Conservation (phyloP, 2,113 vertebrate genomes). For the Zosterops borbonicus region DNA sequence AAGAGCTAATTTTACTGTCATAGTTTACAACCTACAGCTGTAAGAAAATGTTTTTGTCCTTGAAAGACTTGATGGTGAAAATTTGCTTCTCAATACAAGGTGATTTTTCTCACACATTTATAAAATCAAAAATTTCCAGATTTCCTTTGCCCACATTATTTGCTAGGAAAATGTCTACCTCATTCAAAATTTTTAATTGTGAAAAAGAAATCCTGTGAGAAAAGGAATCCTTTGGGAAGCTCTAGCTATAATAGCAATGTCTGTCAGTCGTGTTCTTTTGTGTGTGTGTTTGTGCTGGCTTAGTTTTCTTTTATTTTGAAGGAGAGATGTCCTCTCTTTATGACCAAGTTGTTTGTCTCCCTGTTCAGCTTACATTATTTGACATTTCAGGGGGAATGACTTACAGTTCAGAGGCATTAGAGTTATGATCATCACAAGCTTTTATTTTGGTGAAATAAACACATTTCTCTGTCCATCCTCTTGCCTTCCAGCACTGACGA, state of each 20-base stretch:
- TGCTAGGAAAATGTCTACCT: not conserved
- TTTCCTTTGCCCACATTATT: not conserved
- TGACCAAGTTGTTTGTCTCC: not conserved
- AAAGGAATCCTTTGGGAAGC: not conserved
- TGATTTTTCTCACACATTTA: not conserved
- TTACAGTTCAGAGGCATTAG: constrained; percentile 28
- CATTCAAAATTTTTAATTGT: not conserved
- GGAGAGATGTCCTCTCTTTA: not conserved
- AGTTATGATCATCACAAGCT: constrained; percentile 5
- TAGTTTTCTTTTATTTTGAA: not conserved
- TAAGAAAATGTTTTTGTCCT: not conserved
- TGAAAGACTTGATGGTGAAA: not conserved
- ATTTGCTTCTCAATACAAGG: not conserved
- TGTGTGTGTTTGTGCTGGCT: not conserved
- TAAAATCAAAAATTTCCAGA: not conserved
- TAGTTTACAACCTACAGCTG: not conserved
- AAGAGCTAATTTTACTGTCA: not conserved
- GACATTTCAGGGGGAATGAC: not conserved
- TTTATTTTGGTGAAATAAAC: constrained; percentile 38
- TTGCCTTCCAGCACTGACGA: not conserved
- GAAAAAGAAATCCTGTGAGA: not conserved
- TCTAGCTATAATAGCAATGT: not conserved
- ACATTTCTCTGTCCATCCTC: constrained; percentile 4
- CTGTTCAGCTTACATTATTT: not conserved
- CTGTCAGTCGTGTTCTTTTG: not conserved